A percentile compares a stretch with the other conserved stretches of the same genome.
These are phyloP conservation scores for Sinelater perroti DNA, from an alignment of 2,888 invertebrate species.

Conservation along the genomic window DNA sequence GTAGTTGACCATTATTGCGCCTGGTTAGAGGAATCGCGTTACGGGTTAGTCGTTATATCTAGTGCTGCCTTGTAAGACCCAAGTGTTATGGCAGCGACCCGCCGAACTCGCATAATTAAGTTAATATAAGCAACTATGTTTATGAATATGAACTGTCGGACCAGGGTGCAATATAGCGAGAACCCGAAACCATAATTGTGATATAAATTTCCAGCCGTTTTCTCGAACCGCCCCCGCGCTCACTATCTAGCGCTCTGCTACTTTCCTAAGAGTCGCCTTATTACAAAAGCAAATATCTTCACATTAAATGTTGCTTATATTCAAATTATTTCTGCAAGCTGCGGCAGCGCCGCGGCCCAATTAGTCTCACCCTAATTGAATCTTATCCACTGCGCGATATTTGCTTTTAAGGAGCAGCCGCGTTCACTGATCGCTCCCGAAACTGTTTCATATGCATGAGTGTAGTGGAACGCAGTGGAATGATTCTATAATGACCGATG, in stretches of 20 bases:
- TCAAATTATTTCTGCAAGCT: conserved; percentile 56
- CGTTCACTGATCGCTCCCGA: conserved; percentile 49
- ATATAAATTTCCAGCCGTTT: conserved; percentile 53
- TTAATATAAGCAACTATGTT: conserved; percentile 45
- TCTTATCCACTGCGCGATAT: conserved; percentile 52
- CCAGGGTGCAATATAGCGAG: conserved; percentile 50
- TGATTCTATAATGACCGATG: conserved; percentile 50
- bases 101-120: conserved; percentile 43
- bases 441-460: conserved; percentile 57
- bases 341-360: conserved; percentile 52
- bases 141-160: conserved; percentile 45
- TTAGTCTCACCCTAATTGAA: conserved; percentile 58
- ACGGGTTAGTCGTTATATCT: conserved; percentile 25
- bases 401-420: conserved; percentile 43
- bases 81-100: conserved; percentile 32
- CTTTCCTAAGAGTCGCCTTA: conserved; percentile 50
- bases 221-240: conserved; percentile 29
- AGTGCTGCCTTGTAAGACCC: conserved; percentile 25
- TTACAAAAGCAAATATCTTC: conserved; percentile 57
- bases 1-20: conserved; percentile 27
- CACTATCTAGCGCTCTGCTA: conserved; percentile 20
- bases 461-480: conserved; percentile 49
- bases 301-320: conserved; percentile 60
- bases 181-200: conserved; percentile 55
- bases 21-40: conserved; percentile 24